A percentile compares a stretch with the other conserved stretches of the same genome.
Evolutionary conservation across 64 coral and sea anemone species (phyloP).

Genomic region (Stichodactyla mertensii): DNA sequence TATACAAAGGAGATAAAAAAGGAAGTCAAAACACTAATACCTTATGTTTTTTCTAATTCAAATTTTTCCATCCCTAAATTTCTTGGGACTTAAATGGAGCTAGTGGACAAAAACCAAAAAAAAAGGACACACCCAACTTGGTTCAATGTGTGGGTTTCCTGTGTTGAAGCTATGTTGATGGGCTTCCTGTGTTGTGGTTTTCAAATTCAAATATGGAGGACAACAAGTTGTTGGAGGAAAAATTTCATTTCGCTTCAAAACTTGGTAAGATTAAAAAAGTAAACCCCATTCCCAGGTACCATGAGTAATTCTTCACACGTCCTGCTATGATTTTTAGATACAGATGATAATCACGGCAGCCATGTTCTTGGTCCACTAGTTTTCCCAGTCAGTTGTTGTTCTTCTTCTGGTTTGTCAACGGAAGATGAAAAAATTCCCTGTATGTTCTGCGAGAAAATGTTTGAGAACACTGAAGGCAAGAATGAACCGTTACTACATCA

Average conservation of each 20-base stretch:
- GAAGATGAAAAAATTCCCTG: slow-evolving; percentile 41
- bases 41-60: no score
- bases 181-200: background rate
- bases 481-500: slow-evolving; percentile 87
- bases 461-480: slow-evolving; percentile 68
- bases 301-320: background rate
- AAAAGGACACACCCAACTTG: no score
- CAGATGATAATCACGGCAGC: background rate
- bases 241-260: background rate
- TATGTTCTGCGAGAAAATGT: slow-evolving; percentile 91
- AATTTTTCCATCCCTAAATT: no score
- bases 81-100: no score
- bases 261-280: background rate
- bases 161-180: background rate
- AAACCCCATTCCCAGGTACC: background rate
- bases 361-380: background rate
- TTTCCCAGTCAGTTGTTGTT: background rate
- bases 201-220: background rate
- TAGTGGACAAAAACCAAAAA: no score
- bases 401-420: background rate
- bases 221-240: slow-evolving; percentile 4
- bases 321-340: background rate
- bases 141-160: background rate
- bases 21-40: no score
- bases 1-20: no score